phyloP scores from a whole-genome alignment of 2,888 invertebrate genomes.

The Nasonia oneida region DNA sequence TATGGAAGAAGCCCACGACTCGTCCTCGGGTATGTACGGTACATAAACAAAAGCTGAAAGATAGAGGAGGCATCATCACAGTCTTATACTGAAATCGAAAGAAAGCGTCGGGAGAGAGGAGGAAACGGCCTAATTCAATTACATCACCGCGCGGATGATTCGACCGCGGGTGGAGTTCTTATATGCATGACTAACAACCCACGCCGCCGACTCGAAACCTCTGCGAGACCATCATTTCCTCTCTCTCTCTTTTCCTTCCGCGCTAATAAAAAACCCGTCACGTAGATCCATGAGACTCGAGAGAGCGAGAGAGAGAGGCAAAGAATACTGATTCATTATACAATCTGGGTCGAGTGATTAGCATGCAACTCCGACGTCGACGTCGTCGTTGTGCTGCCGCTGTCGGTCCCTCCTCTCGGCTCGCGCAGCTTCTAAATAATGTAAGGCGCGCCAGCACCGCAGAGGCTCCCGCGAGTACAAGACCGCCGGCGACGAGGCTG shows the following conservation, averaged over 20 bases:
- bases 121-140: constrained; percentile 38
- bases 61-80: neutral
- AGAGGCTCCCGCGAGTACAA: constrained; percentile 59
- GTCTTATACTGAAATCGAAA: neutral
- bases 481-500: constrained; percentile 49
- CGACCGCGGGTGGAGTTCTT: constrained; percentile 51
- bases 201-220: constrained; percentile 52
- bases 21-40: neutral
- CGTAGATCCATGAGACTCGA: constrained; percentile 70
- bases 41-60: neutral
- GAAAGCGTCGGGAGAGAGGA: neutral
- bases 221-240: constrained; percentile 41
- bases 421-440: constrained; percentile 75
- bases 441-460: constrained; percentile 72
- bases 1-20: neutral
- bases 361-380: constrained; percentile 76
- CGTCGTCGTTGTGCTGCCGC: neutral
- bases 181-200: constrained; percentile 66
- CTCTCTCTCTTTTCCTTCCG: constrained; percentile 64
- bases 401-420: constrained; percentile 55
- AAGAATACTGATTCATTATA: constrained; percentile 84
- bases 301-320: constrained; percentile 71
- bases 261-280: constrained; percentile 82
- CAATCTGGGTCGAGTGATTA: constrained; percentile 83
- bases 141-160: constrained; percentile 38